phyloP scores from a whole-genome alignment of 2,888 invertebrate genomes.

The Cheilosia impressa region DNA sequence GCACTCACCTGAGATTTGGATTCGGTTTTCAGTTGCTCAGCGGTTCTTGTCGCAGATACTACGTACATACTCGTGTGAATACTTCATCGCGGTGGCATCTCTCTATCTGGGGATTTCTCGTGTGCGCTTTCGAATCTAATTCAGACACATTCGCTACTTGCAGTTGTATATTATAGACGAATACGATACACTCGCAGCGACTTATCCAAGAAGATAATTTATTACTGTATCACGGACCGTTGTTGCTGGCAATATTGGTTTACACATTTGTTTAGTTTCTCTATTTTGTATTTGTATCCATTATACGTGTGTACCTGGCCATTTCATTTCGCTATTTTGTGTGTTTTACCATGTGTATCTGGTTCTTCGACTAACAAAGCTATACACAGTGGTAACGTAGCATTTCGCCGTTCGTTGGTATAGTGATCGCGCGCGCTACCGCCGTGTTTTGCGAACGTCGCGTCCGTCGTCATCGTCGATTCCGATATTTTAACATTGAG shows the following conservation, averaged over 20 bases:
- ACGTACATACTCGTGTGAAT: slow-evolving; percentile 11
- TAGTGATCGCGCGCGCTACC: slow-evolving; percentile 27
- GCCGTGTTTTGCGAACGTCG: slow-evolving; percentile 49
- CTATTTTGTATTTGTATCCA: slow-evolving; percentile 49
- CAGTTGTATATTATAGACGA: not conserved
- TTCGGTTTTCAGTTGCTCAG: slow-evolving; percentile 74
- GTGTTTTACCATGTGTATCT: slow-evolving; percentile 69
- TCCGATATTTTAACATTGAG: slow-evolving; percentile 72
- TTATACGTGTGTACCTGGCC: slow-evolving; percentile 29
- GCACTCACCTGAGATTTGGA: slow-evolving; percentile 61
- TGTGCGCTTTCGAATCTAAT: slow-evolving; percentile 44
- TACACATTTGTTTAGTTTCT: slow-evolving; percentile 65
- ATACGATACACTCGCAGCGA: slow-evolving; percentile 1
- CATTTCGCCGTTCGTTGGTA: slow-evolving; percentile 38
- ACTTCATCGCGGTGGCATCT: slow-evolving; percentile 12
- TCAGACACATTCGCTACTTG: slow-evolving; percentile 7
- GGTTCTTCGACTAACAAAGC: slow-evolving; percentile 56
- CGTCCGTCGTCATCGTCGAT: slow-evolving; percentile 46
- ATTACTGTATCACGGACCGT: slow-evolving; percentile 71
- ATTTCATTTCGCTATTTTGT: slow-evolving; percentile 69
- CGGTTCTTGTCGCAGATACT: slow-evolving; percentile 67
- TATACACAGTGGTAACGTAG: slow-evolving; percentile 34
- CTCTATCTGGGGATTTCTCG: slow-evolving; percentile 17
- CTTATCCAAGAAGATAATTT: slow-evolving; percentile 52
- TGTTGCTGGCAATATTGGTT: slow-evolving; percentile 69